Evolutionary conservation across 2,888 invertebrate species (phyloP).

Genomic region (Apodemia hepburni): DNA sequence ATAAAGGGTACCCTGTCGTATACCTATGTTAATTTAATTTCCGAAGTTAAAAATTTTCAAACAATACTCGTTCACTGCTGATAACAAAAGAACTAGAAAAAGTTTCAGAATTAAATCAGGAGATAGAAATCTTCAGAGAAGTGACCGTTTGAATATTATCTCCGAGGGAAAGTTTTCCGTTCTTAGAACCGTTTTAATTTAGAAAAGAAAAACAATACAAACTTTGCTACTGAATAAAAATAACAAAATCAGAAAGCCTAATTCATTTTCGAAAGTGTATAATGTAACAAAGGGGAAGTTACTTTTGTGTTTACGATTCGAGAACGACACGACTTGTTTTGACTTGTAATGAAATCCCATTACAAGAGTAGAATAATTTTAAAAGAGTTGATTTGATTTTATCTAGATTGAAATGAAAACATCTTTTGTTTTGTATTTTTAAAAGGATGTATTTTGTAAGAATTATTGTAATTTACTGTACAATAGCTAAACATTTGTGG

Average conservation of each 20-base stretch:
- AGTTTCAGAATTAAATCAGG: constrained; percentile 65
- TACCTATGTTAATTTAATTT: constrained; percentile 18
- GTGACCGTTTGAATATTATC: constrained; percentile 53
- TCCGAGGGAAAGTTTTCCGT: constrained; percentile 31
- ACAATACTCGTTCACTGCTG: constrained; percentile 40
- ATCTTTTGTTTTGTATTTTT: neutral
- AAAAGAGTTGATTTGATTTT: constrained; percentile 9
- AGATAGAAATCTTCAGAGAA: constrained; percentile 59
- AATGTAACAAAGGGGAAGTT: constrained; percentile 30
- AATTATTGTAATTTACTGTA: too few relatives aligned
- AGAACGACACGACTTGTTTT: constrained; percentile 16
- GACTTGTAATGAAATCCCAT: constrained; percentile 18
- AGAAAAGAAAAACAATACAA: constrained; percentile 62
- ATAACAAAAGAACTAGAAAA: constrained; percentile 49
- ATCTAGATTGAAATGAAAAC: neutral
- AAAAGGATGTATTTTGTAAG: too few relatives aligned
- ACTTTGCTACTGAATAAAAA: constrained; percentile 69
- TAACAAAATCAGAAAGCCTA: constrained; percentile 59
- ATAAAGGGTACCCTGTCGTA: neutral
- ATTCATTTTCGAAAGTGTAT: constrained; percentile 59
- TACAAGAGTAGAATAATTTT: constrained; percentile 13
- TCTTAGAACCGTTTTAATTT: constrained; percentile 44
- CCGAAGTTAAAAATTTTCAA: constrained; percentile 26
- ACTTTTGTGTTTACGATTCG: constrained; percentile 31
- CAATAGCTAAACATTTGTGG: too few relatives aligned